Evolutionary conservation across 2,888 invertebrate species (phyloP), one percentile per base, ranked within the genome.

Genomic region (Neoaliturus tenellus): DNA sequence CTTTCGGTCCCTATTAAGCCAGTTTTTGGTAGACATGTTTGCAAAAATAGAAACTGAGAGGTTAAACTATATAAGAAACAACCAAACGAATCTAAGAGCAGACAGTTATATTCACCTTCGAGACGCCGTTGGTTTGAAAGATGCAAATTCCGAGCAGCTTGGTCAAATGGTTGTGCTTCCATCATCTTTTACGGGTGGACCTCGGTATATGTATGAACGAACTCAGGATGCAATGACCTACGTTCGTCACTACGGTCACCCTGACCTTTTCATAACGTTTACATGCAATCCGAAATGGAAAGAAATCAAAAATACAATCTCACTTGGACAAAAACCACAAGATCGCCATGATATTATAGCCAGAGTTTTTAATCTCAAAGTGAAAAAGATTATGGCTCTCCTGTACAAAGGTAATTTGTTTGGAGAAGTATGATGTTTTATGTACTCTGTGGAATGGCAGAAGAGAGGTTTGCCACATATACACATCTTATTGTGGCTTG

Each of bases 191-290:
- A 87, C 85, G 4, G 89, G 90, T 14, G 87, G 89, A n/a, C 90
- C 90, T 81, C 85, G 90, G 12, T 88, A 90, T 85, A 90, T 90
- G 90, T 89, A 89, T 82, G 88, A 90, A 86, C 84, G 87, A 48
- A 87, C 88, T 8, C 89, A 90, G 86, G 89, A 90, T 86, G 90
- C 89, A 1, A 88, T 89, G 88, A 86, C 89, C 4, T 90, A 89
- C 83, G 90, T 91, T 3, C 58, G 88, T 28, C 84, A 88, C 67
- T 90, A 87, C 87, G 90, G 90, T 0, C 84, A 86, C 25, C 90
- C 90, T 25, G 89, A 90, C 85, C 83, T 90, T 4, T 90, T 90
- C 83, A 87, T 90, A 5, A 90, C 89, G 1, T 86, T 89, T 33
- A 90, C 90, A 10, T 89, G 88, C 67, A 90, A 89, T 86, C 89